Evolutionary conservation across 2,888 invertebrate genomes (phyloP).

Genomic region (Noctua pronuba): DNA sequence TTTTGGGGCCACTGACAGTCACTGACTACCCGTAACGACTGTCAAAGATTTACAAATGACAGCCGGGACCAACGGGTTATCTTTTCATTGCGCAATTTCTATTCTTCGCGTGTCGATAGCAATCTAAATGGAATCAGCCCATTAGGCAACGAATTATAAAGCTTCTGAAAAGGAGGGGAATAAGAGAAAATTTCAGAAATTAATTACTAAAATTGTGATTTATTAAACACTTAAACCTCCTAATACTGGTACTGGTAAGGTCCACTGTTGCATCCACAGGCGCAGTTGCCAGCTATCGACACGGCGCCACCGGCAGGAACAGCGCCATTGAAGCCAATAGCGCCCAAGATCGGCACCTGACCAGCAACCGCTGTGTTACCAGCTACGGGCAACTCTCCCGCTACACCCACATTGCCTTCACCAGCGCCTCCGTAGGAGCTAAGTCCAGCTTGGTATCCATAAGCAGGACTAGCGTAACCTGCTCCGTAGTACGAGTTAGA

Average conservation of each 20-base stretch:
- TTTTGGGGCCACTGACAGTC: too few species aligned
- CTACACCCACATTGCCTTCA: constrained; percentile 59
- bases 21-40: too few species aligned
- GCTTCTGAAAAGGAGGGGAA: not conserved
- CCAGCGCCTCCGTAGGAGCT: constrained; percentile 56
- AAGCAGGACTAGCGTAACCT: constrained; percentile 14
- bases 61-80: too few species aligned
- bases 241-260: constrained; percentile 48
- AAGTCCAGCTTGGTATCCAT: constrained; percentile 29
- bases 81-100: not conserved
- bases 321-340: constrained; percentile 66
- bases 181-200: not conserved
- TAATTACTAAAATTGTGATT: constrained; percentile 32
- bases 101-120: not conserved
- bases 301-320: constrained; percentile 70
- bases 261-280: constrained; percentile 53
- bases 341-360: constrained; percentile 70
- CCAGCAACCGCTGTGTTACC: constrained; percentile 65
- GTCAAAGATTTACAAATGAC: too few species aligned
- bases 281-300: constrained; percentile 67
- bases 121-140: not conserved
- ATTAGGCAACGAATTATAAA: not conserved
- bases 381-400: constrained; percentile 58
- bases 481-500: constrained; percentile 23
- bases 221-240: constrained; percentile 32